Evolutionary conservation across 2,888 invertebrate genomes (phyloP), one percentile per base, ranked within the genome.

Genomic region (Hydriomena furcata): DNA sequence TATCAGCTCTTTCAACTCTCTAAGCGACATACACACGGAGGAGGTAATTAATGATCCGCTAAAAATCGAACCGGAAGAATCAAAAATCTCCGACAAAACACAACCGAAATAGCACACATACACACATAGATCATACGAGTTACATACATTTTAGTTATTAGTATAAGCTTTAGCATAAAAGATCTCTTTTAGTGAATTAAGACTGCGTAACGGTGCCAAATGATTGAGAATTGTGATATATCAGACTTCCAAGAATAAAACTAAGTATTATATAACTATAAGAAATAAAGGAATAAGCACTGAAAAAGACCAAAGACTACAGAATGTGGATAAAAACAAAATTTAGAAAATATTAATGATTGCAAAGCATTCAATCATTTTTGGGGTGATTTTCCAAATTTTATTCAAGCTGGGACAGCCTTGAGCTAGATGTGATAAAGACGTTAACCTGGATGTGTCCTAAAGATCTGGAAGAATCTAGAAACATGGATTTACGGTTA

Each of bases 11-110:
- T 52, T 75, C 49, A 65, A 55, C 30, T 69, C 69, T 1, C 25
- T 53, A 1, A 63, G 66, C 1, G 76, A 75, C 40, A 62, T 71
- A 34, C 45, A 68, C 7, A 58, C 68, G 0, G 73, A 69, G 0
- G 74, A 74, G 62, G 81, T 79, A 73, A 67, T 37, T 61, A 49
- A 46, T 27, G 10, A 13, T 2, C 6, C 3, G 11, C 11, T 40
- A 43, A 35, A 17, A n/a, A 35, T 49, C 24, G 24, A 58, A 21
- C 40, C 7, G 8, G 32, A 27, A 17, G 25, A 35, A 10, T 13
- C 17, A 32, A 42, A 21, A 7, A 32, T 30, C 28, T 12, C 7
- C 2, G 23, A 25, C 37, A 3, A 23, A 21, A 36, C 31, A 46
- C 21, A 36, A 23, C 12, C 12, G 42, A 17, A 51, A 4, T 20